A percentile compares a stretch with the other conserved stretches of the same genome.
Conservation (phyloP, 2,888 invertebrate species). For the Platerodrilus igneus region DNA sequence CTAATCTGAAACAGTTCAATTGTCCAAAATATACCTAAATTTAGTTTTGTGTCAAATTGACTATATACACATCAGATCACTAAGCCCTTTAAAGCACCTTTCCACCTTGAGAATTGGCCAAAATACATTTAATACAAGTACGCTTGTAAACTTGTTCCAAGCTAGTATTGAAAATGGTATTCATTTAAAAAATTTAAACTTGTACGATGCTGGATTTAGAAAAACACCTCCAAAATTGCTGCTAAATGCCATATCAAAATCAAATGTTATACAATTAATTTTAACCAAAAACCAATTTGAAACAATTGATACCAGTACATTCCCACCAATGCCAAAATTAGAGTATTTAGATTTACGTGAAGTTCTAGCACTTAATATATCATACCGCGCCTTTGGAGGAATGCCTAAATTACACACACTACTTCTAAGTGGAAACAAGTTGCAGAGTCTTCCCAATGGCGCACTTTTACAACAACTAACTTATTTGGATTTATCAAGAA, state of each 20-base stretch:
- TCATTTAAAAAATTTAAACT: slow-evolving; percentile 49
- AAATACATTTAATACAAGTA: slow-evolving; percentile 50
- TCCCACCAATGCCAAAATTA: slow-evolving; percentile 55
- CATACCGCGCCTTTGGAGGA: slow-evolving; percentile 49
- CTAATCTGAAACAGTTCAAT: too few species aligned
- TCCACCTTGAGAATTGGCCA: slow-evolving; percentile 51
- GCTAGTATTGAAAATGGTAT: slow-evolving; percentile 44
- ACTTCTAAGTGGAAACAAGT: slow-evolving; percentile 52
- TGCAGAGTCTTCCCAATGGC: slow-evolving; percentile 52
- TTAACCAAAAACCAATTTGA: slow-evolving; percentile 57
- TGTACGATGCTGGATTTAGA: slow-evolving; percentile 54
- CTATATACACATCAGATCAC: slow-evolving; percentile 51
- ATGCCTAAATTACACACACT: slow-evolving; percentile 54
- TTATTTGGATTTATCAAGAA: slow-evolving; percentile 52
- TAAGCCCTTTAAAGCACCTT: slow-evolving; percentile 49
- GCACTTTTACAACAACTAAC: slow-evolving; percentile 50
- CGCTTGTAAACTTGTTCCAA: slow-evolving; percentile 48
- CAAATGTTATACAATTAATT: slow-evolving; percentile 50
- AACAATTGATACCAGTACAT: slow-evolving; percentile 49
- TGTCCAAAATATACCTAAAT: too few species aligned
- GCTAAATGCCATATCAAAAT: slow-evolving; percentile 51
- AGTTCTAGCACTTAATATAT: slow-evolving; percentile 50
- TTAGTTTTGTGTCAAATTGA: slow-evolving; percentile 54
- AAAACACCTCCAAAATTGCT: slow-evolving; percentile 50
- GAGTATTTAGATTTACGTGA: slow-evolving; percentile 54